Evolutionary conservation across 2,797 vertebrate species (phyloP).

Genomic region (Gymnopithys bicolor): DNA sequence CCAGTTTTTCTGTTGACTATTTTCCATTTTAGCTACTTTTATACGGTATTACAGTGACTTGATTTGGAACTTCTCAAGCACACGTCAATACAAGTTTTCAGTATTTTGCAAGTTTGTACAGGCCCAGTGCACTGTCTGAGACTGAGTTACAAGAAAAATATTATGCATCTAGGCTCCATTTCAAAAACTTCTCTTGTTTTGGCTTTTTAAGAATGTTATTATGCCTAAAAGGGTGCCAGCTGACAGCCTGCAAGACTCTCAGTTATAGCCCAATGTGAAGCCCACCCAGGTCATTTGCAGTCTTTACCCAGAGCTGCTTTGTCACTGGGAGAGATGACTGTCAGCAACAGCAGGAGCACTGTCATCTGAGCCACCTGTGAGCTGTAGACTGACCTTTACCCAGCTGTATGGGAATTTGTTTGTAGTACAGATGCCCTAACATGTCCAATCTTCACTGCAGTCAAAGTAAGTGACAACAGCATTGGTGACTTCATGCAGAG

Average conservation of each 20-base stretch:
- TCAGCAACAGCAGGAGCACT: neutral
- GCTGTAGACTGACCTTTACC: neutral
- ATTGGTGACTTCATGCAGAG: neutral
- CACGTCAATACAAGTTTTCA: conserved; percentile 41
- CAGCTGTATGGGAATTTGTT: neutral
- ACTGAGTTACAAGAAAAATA: conserved; percentile 3
- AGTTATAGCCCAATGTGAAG: neutral
- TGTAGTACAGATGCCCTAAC: neutral
- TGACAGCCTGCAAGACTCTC: neutral
- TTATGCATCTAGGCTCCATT: conserved; percentile 28
- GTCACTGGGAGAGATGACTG: neutral
- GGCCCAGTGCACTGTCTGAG: conserved; percentile 16
- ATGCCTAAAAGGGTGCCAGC: neutral
- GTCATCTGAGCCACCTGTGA: neutral
- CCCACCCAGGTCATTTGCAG: neutral
- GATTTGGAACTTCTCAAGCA: conserved; percentile 69
- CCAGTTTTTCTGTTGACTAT: conserved; percentile 56
- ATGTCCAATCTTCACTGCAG: neutral
- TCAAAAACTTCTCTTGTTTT: conserved; percentile 37
- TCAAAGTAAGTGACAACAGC: neutral
- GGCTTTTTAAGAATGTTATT: conserved; percentile 24
- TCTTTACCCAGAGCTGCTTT: neutral
- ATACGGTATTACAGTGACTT: conserved; percentile 19
- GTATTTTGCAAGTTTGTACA: conserved; percentile 25
- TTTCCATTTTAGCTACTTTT: conserved; percentile 72